A percentile compares a stretch with the other conserved stretches of the same genome.
These are phyloP conservation scores for Fistularia commersonii DNA, from an alignment of 2,797 vertebrate species.

Conservation along the genomic window DNA sequence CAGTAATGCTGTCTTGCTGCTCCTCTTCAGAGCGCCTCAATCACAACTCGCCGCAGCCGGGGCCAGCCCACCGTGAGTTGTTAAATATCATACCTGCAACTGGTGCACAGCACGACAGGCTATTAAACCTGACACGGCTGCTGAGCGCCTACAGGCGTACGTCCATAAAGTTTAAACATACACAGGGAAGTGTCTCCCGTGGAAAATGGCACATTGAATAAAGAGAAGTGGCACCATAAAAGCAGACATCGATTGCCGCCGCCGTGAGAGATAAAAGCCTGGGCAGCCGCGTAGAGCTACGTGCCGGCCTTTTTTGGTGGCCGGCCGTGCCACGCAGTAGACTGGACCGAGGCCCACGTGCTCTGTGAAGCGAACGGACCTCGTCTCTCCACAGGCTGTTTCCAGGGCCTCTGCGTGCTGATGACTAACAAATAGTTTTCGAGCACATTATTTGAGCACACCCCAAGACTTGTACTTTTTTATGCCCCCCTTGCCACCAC, in stretches of 20 bases:
- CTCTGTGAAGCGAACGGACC: conserved; percentile 32
- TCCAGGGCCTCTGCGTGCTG: conserved; percentile 26
- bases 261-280: conserved; percentile 50
- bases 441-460: conserved; percentile 46
- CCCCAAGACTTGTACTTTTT: conserved; percentile 12
- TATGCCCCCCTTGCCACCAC: conserved; percentile 1
- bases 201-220: conserved; percentile 34
- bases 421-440: conserved; percentile 54
- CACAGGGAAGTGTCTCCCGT: conserved; percentile 18
- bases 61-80: conserved; percentile 1
- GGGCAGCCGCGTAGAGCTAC: too few relatives aligned
- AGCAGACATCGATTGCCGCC: conserved; percentile 20
- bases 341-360: conserved; percentile 22
- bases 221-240: conserved; percentile 26
- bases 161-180: conserved; percentile 8
- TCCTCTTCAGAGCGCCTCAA: not conserved
- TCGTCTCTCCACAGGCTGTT: conserved; percentile 25
- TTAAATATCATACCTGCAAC: conserved; percentile 3
- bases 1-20: not conserved
- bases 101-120: conserved; percentile 3
- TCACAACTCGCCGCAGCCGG: not conserved
- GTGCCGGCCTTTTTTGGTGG: too few relatives aligned
- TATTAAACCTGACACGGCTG: conserved; percentile 1
- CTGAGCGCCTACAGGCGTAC: conserved; percentile 11
- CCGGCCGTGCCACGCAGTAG: conserved; percentile 3